Conservation (phyloP, 2,797 vertebrate genomes). For the Babyrousa celebensis region DNA sequence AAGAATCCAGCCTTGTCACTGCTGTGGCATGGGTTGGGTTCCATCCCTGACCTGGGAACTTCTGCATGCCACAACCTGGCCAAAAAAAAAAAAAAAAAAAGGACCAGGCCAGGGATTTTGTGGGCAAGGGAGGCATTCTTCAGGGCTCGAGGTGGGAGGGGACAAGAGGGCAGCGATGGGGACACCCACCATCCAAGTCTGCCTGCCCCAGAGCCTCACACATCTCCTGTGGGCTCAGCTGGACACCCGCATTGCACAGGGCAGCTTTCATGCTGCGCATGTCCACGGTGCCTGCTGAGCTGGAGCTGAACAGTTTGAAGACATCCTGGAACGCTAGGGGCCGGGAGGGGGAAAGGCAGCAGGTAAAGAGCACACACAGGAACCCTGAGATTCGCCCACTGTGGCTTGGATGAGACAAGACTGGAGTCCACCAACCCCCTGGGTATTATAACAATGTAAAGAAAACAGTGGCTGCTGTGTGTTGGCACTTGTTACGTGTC, state of each 20-base stretch:
- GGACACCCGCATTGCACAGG: slow-evolving; percentile 55
- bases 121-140: background rate
- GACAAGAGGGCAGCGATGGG: background rate
- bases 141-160: background rate
- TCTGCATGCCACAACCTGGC: too few species aligned
- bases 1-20: too few species aligned
- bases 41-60: too few species aligned
- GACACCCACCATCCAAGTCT: slow-evolving; percentile 69
- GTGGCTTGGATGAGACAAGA: background rate
- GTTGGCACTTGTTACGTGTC: background rate
- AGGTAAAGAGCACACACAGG: fast-evolving
- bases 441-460: background rate
- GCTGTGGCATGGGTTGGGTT: too few species aligned
- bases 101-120: background rate
- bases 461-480: background rate
- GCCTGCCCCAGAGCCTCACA: slow-evolving; percentile 72
- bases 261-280: slow-evolving; percentile 54
- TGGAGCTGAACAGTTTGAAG: slow-evolving; percentile 80
- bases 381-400: background rate
- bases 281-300: slow-evolving; percentile 41
- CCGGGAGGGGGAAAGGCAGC: background rate
- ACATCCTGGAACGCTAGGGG: slow-evolving; percentile 79
- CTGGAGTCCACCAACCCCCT: background rate
- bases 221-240: slow-evolving; percentile 62
- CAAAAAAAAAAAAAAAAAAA: background rate